Evolutionary conservation across 2,113 vertebrate genomes (phyloP).

Genomic region (Bambusicola thoracicus): DNA sequence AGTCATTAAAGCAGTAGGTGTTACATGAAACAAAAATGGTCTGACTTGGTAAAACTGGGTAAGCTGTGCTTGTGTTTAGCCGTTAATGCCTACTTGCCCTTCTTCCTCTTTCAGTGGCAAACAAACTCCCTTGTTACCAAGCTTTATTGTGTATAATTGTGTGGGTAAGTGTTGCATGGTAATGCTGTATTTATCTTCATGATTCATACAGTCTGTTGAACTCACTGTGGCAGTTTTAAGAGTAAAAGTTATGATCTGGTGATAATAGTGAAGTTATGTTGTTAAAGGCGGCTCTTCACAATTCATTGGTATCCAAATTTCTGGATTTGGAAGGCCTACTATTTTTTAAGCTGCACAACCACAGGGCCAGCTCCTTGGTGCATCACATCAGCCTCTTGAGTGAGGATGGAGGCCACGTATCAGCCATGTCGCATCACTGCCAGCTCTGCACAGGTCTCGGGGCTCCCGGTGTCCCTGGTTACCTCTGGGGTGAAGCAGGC

Average conservation of each 20-base stretch:
- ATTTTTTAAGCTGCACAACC: fast-evolving
- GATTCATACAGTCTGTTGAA: not conserved
- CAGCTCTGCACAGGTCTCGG: not conserved
- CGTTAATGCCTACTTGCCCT: not conserved
- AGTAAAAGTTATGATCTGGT: not conserved
- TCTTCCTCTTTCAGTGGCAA: not conserved
- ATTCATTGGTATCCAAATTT: not conserved
- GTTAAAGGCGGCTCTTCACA: not conserved
- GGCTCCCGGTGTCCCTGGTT: not conserved
- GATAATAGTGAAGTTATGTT: not conserved
- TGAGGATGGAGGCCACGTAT: fast-evolving
- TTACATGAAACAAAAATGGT: not conserved
- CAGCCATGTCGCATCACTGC: not conserved
- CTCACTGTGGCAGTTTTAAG: not conserved
- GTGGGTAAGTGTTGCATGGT: not conserved
- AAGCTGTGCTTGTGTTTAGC: not conserved
- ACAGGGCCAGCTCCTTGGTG: not conserved
- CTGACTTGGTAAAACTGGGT: not conserved
- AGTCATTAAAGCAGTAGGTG: not conserved
- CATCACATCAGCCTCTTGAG: fast-evolving
- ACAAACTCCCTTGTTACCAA: not conserved
- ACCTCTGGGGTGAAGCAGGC: not conserved
- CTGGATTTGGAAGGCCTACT: not conserved
- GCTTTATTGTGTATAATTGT: not conserved
- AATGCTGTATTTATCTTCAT: not conserved